Evolutionary conservation across 2,113 vertebrate genomes (phyloP).

Genomic region (Regulus satrapa): DNA sequence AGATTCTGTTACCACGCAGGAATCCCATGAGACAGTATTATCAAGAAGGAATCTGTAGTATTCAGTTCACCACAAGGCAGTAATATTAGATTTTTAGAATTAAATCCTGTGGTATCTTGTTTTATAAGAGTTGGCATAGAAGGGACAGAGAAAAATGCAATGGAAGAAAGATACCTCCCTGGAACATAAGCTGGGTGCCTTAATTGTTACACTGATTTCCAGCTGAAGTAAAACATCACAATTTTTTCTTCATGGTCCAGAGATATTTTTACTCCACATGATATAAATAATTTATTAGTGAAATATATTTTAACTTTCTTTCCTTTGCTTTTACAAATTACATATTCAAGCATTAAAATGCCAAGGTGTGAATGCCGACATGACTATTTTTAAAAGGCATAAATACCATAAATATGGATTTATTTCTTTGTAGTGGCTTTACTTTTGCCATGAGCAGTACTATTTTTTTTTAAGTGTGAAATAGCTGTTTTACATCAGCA

Average conservation of each 20-base stretch:
- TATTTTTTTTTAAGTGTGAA: not conserved
- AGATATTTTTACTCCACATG: not conserved
- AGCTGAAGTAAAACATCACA: not conserved
- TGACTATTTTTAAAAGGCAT: no score
- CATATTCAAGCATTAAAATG: not conserved
- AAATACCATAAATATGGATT: no score
- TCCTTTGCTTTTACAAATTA: not conserved
- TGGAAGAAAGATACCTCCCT: conserved; percentile 42
- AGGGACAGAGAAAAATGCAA: conserved; percentile 24
- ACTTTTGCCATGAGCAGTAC: not conserved
- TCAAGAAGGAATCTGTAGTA: conserved; percentile 66
- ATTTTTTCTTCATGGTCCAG: not conserved
- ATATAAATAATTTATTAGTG: not conserved
- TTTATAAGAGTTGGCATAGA: conserved; percentile 68
- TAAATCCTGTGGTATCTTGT: conserved; percentile 63
- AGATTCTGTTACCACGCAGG: conserved; percentile 63
- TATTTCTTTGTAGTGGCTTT: not conserved
- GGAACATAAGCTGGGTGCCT: conserved; percentile 21
- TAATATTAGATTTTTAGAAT: conserved; percentile 74
- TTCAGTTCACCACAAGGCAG: conserved; percentile 60
- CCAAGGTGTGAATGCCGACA: rapidly evolving
- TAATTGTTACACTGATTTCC: not conserved
- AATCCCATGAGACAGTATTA: conserved; percentile 69
- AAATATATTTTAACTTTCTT: not conserved
- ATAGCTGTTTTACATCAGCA: not conserved